These are phyloP conservation scores for Arctia plantaginis DNA, from an alignment of 2,888 invertebrate genomes.

Conservation along the genomic window DNA sequence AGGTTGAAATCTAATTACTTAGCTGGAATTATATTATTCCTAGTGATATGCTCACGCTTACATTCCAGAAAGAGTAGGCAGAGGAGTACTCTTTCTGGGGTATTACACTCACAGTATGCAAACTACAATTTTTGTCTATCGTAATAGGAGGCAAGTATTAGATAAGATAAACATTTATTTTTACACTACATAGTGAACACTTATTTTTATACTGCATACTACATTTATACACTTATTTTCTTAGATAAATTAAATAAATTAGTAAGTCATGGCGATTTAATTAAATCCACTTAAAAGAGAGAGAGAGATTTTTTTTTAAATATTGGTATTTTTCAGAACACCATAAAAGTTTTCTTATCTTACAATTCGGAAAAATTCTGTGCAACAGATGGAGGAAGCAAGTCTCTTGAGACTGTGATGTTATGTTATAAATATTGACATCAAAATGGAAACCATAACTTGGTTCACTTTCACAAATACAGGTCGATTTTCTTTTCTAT, in stretches of 20 bases:
- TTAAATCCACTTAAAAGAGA: too few species aligned
- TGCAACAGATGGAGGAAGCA: not conserved
- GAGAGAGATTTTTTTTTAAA: not conserved
- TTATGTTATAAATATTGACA: not conserved
- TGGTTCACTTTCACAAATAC: not conserved
- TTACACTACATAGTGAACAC: too few species aligned
- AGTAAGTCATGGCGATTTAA: too few species aligned
- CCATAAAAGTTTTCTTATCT: not conserved
- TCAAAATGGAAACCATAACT: not conserved
- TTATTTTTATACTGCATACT: too few species aligned
- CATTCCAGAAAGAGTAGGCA: too few species aligned
- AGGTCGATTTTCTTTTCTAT: not conserved
- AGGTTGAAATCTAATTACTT: not conserved
- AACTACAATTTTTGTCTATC: too few species aligned
- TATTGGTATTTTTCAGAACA: not conserved
- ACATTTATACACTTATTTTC: too few species aligned
- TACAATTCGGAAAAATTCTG: not conserved
- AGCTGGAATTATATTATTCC: not conserved
- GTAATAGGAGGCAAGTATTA: too few species aligned
- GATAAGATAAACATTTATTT: too few species aligned
- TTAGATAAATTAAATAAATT: too few species aligned
- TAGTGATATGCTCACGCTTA: not conserved
- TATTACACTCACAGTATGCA: not conserved
- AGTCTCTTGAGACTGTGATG: not conserved
- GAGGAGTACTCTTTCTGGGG: too few species aligned